These are phyloP conservation scores for Vombatus ursinus DNA, from an alignment of 2,113 vertebrate species.

Conservation along the genomic window DNA sequence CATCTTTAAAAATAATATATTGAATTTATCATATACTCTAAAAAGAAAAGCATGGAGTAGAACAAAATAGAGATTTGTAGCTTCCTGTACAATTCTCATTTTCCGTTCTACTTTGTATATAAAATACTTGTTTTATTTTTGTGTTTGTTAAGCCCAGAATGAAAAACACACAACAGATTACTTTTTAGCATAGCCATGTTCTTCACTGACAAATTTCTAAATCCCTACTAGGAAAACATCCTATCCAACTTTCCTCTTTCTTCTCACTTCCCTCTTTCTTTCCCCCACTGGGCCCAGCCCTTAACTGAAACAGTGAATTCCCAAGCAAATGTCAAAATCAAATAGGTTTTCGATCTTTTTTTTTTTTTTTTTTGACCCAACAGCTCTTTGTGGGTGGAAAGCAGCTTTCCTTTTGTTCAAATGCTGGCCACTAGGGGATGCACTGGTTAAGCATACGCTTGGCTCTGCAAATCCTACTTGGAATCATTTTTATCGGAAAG, in stretches of 20 bases:
- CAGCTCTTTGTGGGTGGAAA: background rate
- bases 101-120: background rate
- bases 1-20: background rate
- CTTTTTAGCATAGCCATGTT: background rate
- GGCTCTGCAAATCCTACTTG: background rate
- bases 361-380: background rate
- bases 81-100: background rate
- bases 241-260: background rate
- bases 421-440: conserved; percentile 62
- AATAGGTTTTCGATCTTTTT: background rate
- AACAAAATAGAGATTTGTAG: background rate
- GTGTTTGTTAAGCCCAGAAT: background rate
- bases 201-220: background rate
- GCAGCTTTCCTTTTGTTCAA: background rate
- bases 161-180: background rate
- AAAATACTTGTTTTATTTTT: background rate
- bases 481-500: background rate
- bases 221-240: conserved; percentile 15
- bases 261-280: background rate
- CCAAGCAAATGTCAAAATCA: background rate
- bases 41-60: background rate
- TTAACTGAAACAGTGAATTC: conserved; percentile 7
- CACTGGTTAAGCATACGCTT: conserved; percentile 49
- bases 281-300: background rate
- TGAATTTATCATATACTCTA: background rate